These are phyloP conservation scores for Pristis pectinata DNA, from an alignment of 2,797 vertebrate genomes.

Conservation along the genomic window DNA sequence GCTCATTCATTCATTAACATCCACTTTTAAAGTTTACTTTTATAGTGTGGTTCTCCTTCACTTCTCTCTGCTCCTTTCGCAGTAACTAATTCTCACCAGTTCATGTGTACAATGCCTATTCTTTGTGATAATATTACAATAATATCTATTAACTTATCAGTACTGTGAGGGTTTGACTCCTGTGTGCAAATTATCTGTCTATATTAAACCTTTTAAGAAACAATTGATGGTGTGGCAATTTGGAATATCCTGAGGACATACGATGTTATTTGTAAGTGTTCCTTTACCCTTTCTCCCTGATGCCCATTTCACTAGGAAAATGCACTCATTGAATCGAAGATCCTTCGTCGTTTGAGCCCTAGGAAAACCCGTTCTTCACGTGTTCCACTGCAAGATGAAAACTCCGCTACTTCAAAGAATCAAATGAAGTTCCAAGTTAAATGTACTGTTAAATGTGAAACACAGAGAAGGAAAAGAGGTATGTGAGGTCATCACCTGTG, in stretches of 20 bases:
- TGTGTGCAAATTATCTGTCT: neutral
- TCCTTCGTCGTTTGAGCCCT: slow-evolving; percentile 68
- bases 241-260: neutral
- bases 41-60: too few species aligned
- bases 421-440: slow-evolving; percentile 67
- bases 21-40: too few species aligned
- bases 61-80: too few species aligned
- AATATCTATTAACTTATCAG: too few species aligned
- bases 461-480: slow-evolving; percentile 68
- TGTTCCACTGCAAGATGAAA: slow-evolving; percentile 71
- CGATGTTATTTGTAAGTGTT: neutral
- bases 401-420: slow-evolving; percentile 63
- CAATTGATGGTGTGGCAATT: neutral
- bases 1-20: too few species aligned
- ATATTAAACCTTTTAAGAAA: neutral
- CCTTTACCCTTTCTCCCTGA: neutral
- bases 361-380: slow-evolving; percentile 60
- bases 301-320: slow-evolving; percentile 64
- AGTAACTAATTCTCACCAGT: too few species aligned
- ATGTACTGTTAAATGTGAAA: slow-evolving; percentile 55
- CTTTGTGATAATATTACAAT: too few species aligned
- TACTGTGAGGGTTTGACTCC: neutral
- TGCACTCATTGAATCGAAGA: slow-evolving; percentile 65
- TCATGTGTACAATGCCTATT: too few species aligned
- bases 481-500: slow-evolving; percentile 42